A percentile compares a stretch with the other conserved stretches of the same genome.
phyloP scores from a whole-genome alignment of 2,113 vertebrate species.

The Eptesicus fuscus region DNA sequence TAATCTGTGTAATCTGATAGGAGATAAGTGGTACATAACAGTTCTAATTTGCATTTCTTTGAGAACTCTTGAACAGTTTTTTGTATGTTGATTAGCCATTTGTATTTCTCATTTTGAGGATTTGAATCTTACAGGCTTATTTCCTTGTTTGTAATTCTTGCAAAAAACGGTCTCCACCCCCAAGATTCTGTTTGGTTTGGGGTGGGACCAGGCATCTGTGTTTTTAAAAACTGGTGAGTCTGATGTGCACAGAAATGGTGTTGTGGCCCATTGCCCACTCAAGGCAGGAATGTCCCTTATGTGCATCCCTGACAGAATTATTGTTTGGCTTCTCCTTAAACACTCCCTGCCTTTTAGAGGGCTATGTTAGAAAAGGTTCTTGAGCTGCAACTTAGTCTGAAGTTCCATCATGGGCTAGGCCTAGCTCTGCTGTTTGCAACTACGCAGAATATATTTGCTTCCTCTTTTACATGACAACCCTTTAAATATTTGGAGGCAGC shows the following conservation, averaged over 20 bases:
- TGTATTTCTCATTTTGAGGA: slow-evolving; percentile 35
- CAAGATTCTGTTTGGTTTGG: slow-evolving; percentile 39
- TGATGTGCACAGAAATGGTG: neutral
- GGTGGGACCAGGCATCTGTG: neutral
- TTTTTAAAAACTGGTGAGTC: slow-evolving; percentile 3
- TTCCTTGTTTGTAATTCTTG: slow-evolving; percentile 55
- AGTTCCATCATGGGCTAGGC: neutral
- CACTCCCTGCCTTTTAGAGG: neutral
- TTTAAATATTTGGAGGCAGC: slow-evolving; percentile 53
- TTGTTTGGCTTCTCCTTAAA: neutral
- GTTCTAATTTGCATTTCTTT: slow-evolving; percentile 32
- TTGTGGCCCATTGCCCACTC: neutral
- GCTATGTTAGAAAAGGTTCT: neutral
- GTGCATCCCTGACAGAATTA: neutral
- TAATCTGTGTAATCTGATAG: neutral
- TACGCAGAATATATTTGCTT: slow-evolving; percentile 34
- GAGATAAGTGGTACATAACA: neutral
- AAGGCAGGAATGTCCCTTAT: neutral
- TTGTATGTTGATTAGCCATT: slow-evolving; percentile 3
- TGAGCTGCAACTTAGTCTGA: neutral
- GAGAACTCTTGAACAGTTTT: slow-evolving; percentile 6
- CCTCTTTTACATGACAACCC: slow-evolving; percentile 63
- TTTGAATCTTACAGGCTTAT: slow-evolving; percentile 10
- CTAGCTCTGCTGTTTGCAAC: neutral
- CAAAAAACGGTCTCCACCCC: slow-evolving; percentile 1